Conservation (phyloP, 2,113 vertebrate species). For the Paratilapia polleni region DNA sequence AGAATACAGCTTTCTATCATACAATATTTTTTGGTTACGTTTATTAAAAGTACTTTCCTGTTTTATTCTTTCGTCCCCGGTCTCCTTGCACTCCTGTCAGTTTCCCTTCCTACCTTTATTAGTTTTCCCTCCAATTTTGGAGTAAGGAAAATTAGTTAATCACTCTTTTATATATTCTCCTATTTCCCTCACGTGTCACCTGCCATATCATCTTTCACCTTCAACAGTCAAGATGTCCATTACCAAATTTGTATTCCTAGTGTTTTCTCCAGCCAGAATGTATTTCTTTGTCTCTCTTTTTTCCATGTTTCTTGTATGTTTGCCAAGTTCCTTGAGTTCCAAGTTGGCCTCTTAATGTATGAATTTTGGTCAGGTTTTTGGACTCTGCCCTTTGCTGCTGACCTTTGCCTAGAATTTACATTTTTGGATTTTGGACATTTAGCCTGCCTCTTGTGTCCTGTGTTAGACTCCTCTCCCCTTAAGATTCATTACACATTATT, state of each 20-base stretch:
- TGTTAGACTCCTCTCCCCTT: too few species aligned
- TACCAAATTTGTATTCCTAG: neutral
- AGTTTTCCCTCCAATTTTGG: neutral
- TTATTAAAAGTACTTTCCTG: too few species aligned
- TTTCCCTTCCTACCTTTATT: neutral
- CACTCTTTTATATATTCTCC: neutral
- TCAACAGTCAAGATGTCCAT: neutral
- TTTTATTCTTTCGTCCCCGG: neutral
- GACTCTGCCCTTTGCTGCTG: neutral
- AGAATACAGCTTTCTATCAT: too few species aligned
- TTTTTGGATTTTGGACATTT: too few species aligned
- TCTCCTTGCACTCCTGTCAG: neutral
- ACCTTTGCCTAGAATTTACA: too few species aligned
- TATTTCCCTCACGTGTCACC: neutral
- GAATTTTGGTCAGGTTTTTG: neutral
- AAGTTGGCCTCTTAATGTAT: neutral
- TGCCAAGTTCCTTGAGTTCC: neutral
- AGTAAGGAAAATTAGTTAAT: neutral
- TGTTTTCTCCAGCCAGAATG: neutral
- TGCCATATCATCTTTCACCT: neutral
- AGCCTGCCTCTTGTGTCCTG: too few species aligned
- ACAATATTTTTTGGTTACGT: too few species aligned
- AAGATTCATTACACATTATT: too few species aligned
- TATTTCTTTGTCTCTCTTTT: too few species aligned
- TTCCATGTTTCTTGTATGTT: neutral